A percentile compares a stretch with the other conserved stretches of the same genome.
Conservation (phyloP, 2,888 invertebrate genomes). For the Pachliopta kotzebuea region DNA sequence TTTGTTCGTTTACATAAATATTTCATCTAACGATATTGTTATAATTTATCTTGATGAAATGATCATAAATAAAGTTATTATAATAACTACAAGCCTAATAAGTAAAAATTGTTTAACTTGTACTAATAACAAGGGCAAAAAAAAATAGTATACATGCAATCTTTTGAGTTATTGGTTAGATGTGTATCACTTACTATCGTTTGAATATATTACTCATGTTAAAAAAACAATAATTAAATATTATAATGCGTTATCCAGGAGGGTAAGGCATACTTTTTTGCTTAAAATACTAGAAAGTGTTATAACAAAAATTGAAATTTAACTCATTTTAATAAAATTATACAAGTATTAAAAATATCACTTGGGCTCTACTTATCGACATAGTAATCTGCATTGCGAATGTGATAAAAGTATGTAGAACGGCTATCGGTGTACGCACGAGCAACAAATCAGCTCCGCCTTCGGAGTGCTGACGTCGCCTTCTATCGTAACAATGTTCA, state of each 20-base stretch:
- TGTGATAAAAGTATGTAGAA: constrained; percentile 27
- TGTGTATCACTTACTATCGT: background rate
- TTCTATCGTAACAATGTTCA: constrained; percentile 39
- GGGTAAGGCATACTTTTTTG: too few species aligned
- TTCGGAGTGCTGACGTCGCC: constrained; percentile 41
- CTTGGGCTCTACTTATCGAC: constrained; percentile 21
- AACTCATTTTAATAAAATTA: too few species aligned
- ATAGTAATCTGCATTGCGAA: constrained; percentile 28
- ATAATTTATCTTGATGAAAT: background rate
- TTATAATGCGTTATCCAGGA: too few species aligned
- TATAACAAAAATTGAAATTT: too few species aligned
- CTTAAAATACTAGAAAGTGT: too few species aligned
- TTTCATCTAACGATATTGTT: background rate
- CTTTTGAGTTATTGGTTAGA: background rate
- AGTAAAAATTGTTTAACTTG: too few species aligned
- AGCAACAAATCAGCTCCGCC: constrained; percentile 34
- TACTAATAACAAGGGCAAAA: too few species aligned
- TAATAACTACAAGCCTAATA: too few species aligned
- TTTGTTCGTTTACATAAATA: background rate
- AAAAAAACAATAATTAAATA: too few species aligned
- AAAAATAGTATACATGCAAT: background rate
- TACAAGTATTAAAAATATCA: constrained; percentile 9
- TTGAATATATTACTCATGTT: too few species aligned
- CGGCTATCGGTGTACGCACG: constrained; percentile 29
- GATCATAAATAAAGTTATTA: too few species aligned